phyloP scores from a whole-genome alignment of 2,797 vertebrate genomes.

The Delichon dasypus region DNA sequence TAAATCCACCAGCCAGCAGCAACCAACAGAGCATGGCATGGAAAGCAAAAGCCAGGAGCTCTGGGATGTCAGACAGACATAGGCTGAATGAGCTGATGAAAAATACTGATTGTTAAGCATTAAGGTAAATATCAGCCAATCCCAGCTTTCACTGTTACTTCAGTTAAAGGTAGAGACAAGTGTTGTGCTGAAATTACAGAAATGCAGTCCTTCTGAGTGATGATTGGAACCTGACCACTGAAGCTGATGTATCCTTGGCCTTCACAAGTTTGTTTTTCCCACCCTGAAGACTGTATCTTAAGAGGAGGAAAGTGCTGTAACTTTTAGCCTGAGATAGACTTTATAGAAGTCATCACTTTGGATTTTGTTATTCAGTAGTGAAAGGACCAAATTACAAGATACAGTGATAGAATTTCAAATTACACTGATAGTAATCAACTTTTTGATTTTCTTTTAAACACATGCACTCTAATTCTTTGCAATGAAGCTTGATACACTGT shows the following conservation, averaged over 20 bases:
- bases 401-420: neutral
- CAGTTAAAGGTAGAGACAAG: neutral
- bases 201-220: neutral
- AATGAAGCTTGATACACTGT: neutral
- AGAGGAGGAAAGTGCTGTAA: neutral
- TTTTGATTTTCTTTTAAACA: neutral
- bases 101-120: neutral
- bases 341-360: neutral
- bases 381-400: neutral
- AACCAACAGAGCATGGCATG: neutral
- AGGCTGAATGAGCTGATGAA: neutral
- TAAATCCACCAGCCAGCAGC: neutral
- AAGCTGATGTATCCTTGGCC: neutral
- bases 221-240: neutral
- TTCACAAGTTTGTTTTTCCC: neutral
- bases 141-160: accelerated
- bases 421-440: neutral
- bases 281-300: neutral
- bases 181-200: neutral
- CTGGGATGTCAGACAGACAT: neutral
- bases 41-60: neutral
- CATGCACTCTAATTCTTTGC: neutral
- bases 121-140: neutral
- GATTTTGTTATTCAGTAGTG: neutral
- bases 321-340: neutral